A percentile compares a stretch with the other conserved stretches of the same genome.
Conservation (phyloP, 2,888 invertebrate species). For the Caenorhabditis sp. region DNA sequence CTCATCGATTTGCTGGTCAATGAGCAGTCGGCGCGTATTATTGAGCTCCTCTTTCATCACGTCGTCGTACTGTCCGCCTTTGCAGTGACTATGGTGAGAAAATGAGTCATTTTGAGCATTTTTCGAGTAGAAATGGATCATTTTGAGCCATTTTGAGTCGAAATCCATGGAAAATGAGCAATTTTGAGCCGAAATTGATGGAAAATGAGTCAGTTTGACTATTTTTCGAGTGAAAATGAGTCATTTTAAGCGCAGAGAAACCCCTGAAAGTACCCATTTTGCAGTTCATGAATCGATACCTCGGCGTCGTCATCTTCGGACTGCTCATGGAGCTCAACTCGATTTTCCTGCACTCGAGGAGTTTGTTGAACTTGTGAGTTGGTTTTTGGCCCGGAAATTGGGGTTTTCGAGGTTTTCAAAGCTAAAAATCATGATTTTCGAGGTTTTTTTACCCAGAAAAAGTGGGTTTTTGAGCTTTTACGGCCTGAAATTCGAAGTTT, state of each 20-base stretch:
- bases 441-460: too few species aligned
- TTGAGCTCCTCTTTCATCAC: conserved; percentile 83
- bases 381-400: background rate
- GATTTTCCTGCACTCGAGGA: conserved; percentile 78
- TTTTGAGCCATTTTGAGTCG: background rate
- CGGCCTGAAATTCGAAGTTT: background rate
- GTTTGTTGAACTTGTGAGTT: conserved; percentile 69
- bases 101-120: background rate
- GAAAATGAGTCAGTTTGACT: background rate
- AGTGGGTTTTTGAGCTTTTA: too few species aligned
- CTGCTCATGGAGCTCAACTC: conserved; percentile 83
- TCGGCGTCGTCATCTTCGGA: conserved; percentile 81
- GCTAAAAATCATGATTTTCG: too few species aligned
- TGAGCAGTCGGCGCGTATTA: conserved; percentile 81
- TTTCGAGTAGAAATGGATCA: too few species aligned
- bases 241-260: background rate
- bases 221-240: background rate
- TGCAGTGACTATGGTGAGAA: conserved; percentile 68
- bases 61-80: conserved; percentile 81
- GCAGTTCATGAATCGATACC: conserved; percentile 73
- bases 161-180: background rate
- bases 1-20: conserved; percentile 82
- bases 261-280: conserved; percentile 1
- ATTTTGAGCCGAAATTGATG: background rate
- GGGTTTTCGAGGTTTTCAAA: too few species aligned